Conservation (phyloP, 2,113 vertebrate species). For the Rhadina sibilatrix region DNA sequence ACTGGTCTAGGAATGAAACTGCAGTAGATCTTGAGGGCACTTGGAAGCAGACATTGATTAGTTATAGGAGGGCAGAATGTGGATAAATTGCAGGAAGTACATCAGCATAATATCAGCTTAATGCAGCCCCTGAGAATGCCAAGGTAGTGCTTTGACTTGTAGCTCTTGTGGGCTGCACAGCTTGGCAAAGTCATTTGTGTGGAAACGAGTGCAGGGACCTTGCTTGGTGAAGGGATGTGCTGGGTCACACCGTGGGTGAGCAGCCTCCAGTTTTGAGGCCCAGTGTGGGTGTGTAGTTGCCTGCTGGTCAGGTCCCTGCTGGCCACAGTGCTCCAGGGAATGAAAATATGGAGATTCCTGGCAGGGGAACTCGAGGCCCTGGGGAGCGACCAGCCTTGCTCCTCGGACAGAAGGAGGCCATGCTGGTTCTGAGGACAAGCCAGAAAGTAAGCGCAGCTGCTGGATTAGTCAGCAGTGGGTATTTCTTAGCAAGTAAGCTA, state of each 20-base stretch:
- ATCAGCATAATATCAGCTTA: background rate
- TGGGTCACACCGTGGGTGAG: accelerated
- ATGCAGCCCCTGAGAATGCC: accelerated
- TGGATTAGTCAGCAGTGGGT: background rate
- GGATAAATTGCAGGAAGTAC: background rate
- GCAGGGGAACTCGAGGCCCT: background rate
- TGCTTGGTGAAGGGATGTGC: accelerated
- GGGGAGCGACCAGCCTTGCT: background rate
- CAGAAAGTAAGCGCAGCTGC: accelerated
- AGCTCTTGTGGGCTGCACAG: background rate
- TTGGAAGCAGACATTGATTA: background rate
- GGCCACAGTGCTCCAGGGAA: background rate
- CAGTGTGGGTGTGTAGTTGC: accelerated
- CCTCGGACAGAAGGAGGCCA: accelerated
- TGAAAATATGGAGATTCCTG: accelerated
- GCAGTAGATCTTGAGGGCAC: background rate
- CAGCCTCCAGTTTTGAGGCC: background rate
- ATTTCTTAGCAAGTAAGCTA: background rate
- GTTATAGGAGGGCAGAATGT: background rate
- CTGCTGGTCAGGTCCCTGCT: background rate
- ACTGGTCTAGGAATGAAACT: background rate
- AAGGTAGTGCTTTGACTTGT: background rate
- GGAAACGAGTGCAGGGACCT: background rate
- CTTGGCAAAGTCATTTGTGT: background rate
- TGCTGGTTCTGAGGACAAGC: background rate